phyloP scores from a whole-genome alignment of 2,888 invertebrate genomes.

The Adineta ricciae region DNA sequence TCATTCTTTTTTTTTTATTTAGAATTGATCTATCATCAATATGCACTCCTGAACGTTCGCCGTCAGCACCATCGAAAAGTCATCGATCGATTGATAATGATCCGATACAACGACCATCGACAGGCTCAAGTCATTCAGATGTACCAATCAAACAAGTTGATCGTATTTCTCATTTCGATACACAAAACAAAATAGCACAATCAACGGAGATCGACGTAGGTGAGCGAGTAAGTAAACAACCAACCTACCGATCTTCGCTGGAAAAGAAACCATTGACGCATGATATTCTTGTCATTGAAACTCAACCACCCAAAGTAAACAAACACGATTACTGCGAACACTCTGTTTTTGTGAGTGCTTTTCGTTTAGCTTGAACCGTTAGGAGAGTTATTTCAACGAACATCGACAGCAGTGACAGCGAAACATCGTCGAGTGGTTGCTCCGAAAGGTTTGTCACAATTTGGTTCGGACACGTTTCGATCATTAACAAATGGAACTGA shows the following conservation, averaged over 20 bases:
- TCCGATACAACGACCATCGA: not conserved
- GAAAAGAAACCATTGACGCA: not conserved
- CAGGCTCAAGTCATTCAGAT: not conserved
- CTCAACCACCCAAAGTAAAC: not conserved
- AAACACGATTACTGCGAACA: too few species aligned
- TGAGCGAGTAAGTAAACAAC: not conserved
- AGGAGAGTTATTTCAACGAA: not conserved
- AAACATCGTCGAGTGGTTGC: not conserved
- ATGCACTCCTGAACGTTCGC: not conserved
- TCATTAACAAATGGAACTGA: not conserved
- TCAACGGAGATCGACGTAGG: not conserved
- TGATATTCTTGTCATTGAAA: constrained; percentile 9
- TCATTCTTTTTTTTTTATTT: not conserved
- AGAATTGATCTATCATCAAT: not conserved
- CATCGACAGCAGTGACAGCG: not conserved
- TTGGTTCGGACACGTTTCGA: not conserved
- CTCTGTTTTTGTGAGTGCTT: too few species aligned
- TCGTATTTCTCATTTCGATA: not conserved
- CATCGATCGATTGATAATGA: not conserved
- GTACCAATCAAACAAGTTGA: not conserved
- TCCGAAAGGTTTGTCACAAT: not conserved
- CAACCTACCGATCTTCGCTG: not conserved
- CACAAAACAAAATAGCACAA: not conserved
- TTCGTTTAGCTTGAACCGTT: not conserved
- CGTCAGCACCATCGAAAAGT: not conserved